Percentiles rank a stretch among this genome's conserved stretches.
These are phyloP conservation scores for Parnassius orleans DNA, from an alignment of 2,888 invertebrate genomes.

Conservation along the genomic window DNA sequence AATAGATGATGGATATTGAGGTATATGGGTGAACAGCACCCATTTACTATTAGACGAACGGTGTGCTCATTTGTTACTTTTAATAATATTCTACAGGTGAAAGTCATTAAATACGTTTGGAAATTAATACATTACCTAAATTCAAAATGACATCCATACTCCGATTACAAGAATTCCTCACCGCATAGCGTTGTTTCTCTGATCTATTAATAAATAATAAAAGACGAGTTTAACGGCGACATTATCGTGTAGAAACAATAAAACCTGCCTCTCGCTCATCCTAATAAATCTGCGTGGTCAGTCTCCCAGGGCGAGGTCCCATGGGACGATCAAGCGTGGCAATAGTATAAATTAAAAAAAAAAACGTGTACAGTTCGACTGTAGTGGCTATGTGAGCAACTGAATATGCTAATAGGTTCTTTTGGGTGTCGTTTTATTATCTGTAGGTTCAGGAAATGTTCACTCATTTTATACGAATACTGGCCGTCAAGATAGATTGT, in stretches of 20 bases:
- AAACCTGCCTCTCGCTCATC: slow-evolving; percentile 29
- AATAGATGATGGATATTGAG: no score
- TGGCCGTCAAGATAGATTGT: slow-evolving; percentile 6
- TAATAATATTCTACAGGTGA: no score
- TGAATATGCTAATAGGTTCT: slow-evolving; percentile 24
- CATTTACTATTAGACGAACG: no score
- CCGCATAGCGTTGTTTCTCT: slow-evolving; percentile 11
- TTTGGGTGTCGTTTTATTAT: slow-evolving; percentile 23
- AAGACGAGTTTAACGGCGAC: slow-evolving; percentile 31
- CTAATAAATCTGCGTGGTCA: slow-evolving; percentile 34
- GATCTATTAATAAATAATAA: slow-evolving; percentile 34
- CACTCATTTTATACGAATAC: slow-evolving; percentile 4
- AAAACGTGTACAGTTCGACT: slow-evolving; percentile 7
- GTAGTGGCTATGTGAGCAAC: slow-evolving; percentile 19
- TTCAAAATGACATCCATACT: slow-evolving; percentile 19
- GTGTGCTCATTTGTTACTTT: no score
- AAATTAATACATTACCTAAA: slow-evolving; percentile 20
- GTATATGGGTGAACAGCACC: no score
- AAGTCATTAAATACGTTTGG: neutral
- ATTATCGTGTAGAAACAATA: slow-evolving; percentile 32
- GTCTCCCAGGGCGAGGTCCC: slow-evolving; percentile 31
- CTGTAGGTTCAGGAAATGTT: slow-evolving; percentile 14
- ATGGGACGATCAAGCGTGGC: slow-evolving; percentile 18
- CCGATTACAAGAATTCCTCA: slow-evolving; percentile 22
- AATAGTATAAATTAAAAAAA: slow-evolving; percentile 28